Evolutionary conservation across 2,113 vertebrate species (phyloP), one percentile per base, ranked within the genome.

Genomic region (Lonchura striata): DNA sequence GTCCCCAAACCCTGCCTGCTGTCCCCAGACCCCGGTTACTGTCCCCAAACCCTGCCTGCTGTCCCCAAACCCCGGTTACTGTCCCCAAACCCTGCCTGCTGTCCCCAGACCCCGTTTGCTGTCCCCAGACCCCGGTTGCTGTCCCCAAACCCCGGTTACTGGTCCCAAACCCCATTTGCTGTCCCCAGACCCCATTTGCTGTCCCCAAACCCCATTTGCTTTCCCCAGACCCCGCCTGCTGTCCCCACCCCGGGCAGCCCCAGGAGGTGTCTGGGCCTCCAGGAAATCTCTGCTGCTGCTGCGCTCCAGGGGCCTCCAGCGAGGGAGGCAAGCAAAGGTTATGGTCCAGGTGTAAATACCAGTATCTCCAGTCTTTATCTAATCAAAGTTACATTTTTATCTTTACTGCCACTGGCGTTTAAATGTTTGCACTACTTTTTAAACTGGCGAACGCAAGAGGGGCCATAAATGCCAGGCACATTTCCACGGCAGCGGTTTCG

Each of bases 331-430:
- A 94, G 92, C 96, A 95, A 61, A 94, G 96, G 89, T 95, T 95
- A 42, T 63, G 94, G 95, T 87, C 78, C 85, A 53, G 95, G 87
- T 94, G 93, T 95, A 92, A 97, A 90, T 7, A 63, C 2, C 24
- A 6, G 0, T 91, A 91, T 94, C 91, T 94, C 25, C 82, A 23
- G 53, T 33, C 83, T 81, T 92, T 97, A 96, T 97, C 96, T 95
- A 92, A 97, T 93, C 94, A 4, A 33, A 60, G 94, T 79, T 79
- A 84, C 92, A 77, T 84, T 94, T 96, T 96, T 97, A 97, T 96
- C 96, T 97, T 97, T 97, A 97, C 95, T 91, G 95, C 94, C 87
- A 14, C 91, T 91, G 86, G 69, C 95, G 91, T 95, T 95, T 85
- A 95, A 95, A 95, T 97, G 94, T 97, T 97, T 97, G 96, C 50